Evolutionary conservation across 1,140 invertebrate genomes (phyloP), one percentile per base, ranked within the genome.

Genomic region (Sarcophaga peregrina): DNA sequence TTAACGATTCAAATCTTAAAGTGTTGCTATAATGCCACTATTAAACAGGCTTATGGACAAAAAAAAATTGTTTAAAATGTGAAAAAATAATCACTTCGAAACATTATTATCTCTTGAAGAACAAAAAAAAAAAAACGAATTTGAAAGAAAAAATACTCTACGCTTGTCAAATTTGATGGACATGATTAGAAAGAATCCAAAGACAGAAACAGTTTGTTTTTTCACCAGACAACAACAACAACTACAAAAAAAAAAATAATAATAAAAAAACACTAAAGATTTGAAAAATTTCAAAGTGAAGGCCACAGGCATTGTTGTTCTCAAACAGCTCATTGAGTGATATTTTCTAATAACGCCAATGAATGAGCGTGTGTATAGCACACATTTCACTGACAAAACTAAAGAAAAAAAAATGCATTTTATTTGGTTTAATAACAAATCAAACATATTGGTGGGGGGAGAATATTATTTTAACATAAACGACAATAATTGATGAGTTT

Each of bases 401-500:
- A 4, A 37, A 37, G 25, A 4, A 37, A 20, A 68, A 68, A 68
- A 68, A 20, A 25, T 68, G 62, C 17, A 68, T 68, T 68, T 68
- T 68, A 20, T 68, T 68, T 68, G 6, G 20, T 68, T 37, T 58
- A 15, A 58, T 15, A 58, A 58, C 54, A 68, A 68, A 68, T 68
- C 20, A 20, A 15, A 68, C n/a, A 25, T n/a, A n/a, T n/a, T n/a
- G n/a, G n/a, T n/a, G n/a, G 8, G 62, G 62, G 62, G 20, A 68
- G 62, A 20, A 76, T 76, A 47, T 52, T 78, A 17, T 78, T 50
- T 20, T 10, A 78, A 48, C n/a, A 50, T 78, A 78, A 78, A 78
- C 47, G 47, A 50, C 75, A 78, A 78, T 78, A 78, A 78, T 78
- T 78, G 75, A 78, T 78, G 75, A 78, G 75, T 20, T 78, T 78